A percentile compares a stretch with the other conserved stretches of the same genome.
These are phyloP conservation scores for Macaca mulatta DNA, from an alignment of 2,113 vertebrate genomes.

Conservation along the genomic window DNA sequence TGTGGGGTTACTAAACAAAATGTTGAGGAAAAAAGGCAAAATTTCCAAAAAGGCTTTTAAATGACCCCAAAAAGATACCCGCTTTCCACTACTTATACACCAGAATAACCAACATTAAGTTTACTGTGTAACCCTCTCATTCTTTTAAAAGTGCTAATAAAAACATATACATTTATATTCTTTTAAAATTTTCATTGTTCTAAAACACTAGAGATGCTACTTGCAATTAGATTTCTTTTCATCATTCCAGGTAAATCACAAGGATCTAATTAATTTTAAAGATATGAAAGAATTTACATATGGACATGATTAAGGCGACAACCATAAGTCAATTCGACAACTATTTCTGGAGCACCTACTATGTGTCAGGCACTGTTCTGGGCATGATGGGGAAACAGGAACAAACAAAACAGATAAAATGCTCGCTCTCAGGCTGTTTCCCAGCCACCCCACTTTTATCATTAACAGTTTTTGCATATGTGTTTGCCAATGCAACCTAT, in stretches of 20 bases:
- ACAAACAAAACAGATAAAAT: background rate
- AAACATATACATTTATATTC: background rate
- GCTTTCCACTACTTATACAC: background rate
- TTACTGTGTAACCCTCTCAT: background rate
- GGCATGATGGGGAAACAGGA: background rate
- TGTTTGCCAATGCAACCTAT: background rate
- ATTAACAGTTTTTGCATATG: background rate
- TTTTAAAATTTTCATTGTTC: background rate
- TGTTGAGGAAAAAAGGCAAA: background rate
- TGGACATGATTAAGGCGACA: background rate
- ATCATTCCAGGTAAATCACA: background rate
- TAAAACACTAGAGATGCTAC: background rate
- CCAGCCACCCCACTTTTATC: background rate
- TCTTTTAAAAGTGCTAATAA: background rate
- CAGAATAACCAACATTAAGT: background rate
- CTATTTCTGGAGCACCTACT: background rate
- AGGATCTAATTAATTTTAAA: slow-evolving; percentile 31
- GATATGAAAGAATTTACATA: background rate
- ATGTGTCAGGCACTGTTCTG: background rate
- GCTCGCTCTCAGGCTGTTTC: background rate
- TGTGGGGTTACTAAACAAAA: background rate
- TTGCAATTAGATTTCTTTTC: background rate
- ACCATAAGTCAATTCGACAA: slow-evolving; percentile 11
- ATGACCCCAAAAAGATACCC: background rate
- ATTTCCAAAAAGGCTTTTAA: background rate